These are phyloP conservation scores for Lathamus discolor DNA, from an alignment of 2,113 vertebrate genomes.

Conservation along the genomic window DNA sequence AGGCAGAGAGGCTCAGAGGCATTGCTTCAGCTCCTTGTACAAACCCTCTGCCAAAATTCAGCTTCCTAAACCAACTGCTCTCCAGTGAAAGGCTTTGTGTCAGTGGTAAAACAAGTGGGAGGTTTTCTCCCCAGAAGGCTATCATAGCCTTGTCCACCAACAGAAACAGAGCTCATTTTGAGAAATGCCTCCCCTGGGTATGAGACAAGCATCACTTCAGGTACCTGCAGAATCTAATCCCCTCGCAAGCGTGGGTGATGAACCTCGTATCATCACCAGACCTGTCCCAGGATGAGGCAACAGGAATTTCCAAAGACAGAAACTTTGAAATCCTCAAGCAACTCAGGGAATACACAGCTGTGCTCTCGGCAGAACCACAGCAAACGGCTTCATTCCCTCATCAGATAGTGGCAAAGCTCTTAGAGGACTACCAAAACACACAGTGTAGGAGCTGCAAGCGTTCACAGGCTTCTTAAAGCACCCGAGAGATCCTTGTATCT, in stretches of 20 bases:
- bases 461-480: neutral
- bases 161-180: neutral
- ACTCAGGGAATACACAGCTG: neutral
- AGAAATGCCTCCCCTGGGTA: neutral
- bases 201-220: neutral
- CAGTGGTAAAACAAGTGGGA: neutral
- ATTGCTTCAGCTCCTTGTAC: neutral
- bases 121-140: neutral
- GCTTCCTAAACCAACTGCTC: neutral
- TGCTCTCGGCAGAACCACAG: neutral
- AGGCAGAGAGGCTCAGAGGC: neutral
- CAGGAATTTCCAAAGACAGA: neutral
- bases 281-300: neutral
- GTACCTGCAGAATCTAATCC: neutral
- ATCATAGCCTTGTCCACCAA: neutral
- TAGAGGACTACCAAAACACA: neutral
- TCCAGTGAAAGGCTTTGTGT: rapidly evolving
- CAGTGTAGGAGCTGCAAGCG: rapidly evolving
- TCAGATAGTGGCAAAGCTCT: neutral
- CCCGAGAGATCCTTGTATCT: neutral
- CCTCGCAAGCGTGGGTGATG: rapidly evolving
- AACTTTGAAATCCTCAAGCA: neutral
- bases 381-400: rapidly evolving
- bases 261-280: neutral
- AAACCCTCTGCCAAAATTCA: neutral